A percentile compares a stretch with the other conserved stretches of the same genome.
phyloP scores from a whole-genome alignment of 2,113 vertebrate genomes.

The Ibidorhyncha struthersii region DNA sequence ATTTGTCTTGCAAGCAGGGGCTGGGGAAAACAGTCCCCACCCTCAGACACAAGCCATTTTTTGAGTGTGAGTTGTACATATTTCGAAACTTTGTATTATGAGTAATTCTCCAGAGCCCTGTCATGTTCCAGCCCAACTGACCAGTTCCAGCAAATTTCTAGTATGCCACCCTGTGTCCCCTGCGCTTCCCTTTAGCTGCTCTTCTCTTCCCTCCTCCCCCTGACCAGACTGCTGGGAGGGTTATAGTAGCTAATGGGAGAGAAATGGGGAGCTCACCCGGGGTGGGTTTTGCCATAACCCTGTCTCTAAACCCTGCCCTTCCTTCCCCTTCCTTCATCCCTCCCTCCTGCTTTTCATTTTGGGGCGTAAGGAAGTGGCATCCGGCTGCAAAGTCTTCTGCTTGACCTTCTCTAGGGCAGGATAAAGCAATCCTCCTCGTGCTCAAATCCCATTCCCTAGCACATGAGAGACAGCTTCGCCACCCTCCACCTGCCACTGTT shows the following conservation, averaged over 20 bases:
- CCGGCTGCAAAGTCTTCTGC: neutral
- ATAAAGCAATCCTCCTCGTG: neutral
- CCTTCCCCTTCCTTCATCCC: neutral
- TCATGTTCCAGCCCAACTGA: neutral
- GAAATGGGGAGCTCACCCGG: accelerated
- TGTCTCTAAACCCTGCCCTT: neutral
- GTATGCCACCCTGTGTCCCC: neutral
- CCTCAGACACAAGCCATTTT: conserved; percentile 38
- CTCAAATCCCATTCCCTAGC: accelerated
- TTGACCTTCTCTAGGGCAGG: neutral
- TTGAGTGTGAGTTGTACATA: neutral
- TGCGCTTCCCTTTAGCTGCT: neutral
- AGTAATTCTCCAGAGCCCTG: conserved; percentile 5
- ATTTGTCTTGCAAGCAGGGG: neutral
- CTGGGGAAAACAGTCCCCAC: conserved; percentile 2
- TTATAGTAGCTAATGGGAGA: neutral
- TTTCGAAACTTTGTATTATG: conserved; percentile 38
- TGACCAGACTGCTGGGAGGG: neutral
- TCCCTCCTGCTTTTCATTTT: neutral
- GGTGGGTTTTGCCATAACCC: neutral
- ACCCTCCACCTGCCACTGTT: neutral
- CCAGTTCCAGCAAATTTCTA: neutral
- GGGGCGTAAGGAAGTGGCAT: neutral
- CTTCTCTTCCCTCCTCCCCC: neutral
- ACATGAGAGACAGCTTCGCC: neutral